These are phyloP conservation scores for Romanomermis culicivorax DNA, from an alignment of 2,888 invertebrate genomes.

Conservation along the genomic window DNA sequence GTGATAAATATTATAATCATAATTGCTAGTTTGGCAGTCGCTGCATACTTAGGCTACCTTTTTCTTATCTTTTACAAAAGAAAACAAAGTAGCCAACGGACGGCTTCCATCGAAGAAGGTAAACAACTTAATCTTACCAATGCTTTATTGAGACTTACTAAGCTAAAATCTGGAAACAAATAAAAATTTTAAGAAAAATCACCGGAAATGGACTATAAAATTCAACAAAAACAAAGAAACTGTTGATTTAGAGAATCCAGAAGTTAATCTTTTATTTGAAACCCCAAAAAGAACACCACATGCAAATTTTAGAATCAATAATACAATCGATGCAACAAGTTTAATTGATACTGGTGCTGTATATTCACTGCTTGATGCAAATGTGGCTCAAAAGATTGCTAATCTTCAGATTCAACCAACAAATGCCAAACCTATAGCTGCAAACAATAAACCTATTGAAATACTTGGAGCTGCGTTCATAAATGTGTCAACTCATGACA, in stretches of 20 bases:
- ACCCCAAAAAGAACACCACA: background rate
- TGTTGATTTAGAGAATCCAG: background rate
- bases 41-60: background rate
- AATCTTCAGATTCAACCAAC: background rate
- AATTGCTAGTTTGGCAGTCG: background rate
- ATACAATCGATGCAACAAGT: background rate
- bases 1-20: background rate
- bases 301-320: background rate
- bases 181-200: background rate
- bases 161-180: no score
- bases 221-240: background rate
- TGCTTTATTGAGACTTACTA: background rate
- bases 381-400: background rate
- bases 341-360: background rate
- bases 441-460: background rate
- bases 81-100: background rate
- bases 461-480: background rate
- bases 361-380: background rate
- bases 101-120: no score
- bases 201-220: background rate
- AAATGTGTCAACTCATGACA: background rate
- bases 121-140: no score
- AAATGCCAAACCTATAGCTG: background rate
- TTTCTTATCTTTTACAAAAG: background rate
- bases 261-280: background rate